Percentiles rank a stretch among this genome's conserved stretches.
Evolutionary conservation across 2,113 vertebrate species (phyloP).

Genomic region (Cinclus cinclus): DNA sequence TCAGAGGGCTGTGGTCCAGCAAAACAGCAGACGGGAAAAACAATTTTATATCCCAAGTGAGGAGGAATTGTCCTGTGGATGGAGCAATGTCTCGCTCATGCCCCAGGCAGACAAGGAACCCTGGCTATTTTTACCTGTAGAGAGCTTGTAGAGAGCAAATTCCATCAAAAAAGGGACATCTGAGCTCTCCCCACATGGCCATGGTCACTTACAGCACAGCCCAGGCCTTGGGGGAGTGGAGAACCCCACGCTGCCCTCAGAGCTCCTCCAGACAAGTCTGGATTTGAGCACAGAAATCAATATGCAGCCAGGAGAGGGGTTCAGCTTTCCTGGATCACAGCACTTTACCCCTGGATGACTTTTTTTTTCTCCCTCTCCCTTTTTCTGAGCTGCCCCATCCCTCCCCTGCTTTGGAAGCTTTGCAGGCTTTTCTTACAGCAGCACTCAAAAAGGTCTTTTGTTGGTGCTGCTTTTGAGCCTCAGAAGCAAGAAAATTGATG

Average conservation of each 20-base stretch:
- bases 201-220: fast-evolving
- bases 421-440: background rate
- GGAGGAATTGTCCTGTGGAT: background rate
- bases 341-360: background rate
- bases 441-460: background rate
- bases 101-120: background rate
- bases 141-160: background rate
- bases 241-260: fast-evolving
- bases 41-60: background rate
- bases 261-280: background rate
- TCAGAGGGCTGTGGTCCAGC: background rate
- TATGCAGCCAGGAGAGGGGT: fast-evolving
- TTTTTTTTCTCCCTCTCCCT: background rate
- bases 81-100: background rate
- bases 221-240: background rate
- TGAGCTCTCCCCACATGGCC: background rate
- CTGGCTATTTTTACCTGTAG: background rate
- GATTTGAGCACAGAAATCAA: background rate
- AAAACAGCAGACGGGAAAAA: background rate
- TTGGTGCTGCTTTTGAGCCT: background rate
- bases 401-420: background rate
- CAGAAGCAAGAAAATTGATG: background rate
- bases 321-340: background rate
- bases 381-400: background rate
- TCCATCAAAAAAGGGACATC: background rate